These are phyloP conservation scores for Candidula unifasciata DNA, from an alignment of 2,888 invertebrate genomes.

Conservation along the genomic window DNA sequence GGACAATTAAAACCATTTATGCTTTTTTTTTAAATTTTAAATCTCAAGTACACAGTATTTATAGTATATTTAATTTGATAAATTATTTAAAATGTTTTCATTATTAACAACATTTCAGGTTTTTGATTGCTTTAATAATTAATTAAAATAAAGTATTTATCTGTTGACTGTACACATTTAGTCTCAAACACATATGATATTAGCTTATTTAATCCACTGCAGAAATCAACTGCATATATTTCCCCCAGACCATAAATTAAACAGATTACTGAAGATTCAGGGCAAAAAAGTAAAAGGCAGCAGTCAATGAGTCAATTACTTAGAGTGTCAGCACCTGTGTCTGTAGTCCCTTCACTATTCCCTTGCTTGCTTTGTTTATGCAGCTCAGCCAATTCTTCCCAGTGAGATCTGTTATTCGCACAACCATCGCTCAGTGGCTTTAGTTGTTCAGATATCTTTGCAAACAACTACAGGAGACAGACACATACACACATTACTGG, in stretches of 20 bases:
- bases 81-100: no score
- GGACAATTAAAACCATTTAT: no score
- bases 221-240: no score
- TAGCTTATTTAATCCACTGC: no score
- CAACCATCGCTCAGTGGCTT: conserved; percentile 91
- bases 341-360: conserved; percentile 19
- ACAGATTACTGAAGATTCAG: not conserved
- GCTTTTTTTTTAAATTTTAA: no score
- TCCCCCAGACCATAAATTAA: not conserved
- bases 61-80: no score
- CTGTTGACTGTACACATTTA: no score
- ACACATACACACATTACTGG: conserved; percentile 22
- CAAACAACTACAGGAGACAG: conserved; percentile 84
- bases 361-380: conserved; percentile 27
- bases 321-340: conserved; percentile 20
- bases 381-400: conserved; percentile 91
- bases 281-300: not conserved
- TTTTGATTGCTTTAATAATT: no score
- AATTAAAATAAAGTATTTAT: no score
- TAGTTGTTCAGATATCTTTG: conserved; percentile 90
- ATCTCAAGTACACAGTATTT: no score
- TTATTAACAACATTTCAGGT: no score
- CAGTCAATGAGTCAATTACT: not conserved
- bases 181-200: no score
- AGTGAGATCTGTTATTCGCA: conserved; percentile 88